Conservation (phyloP, 2,113 vertebrate genomes). For the Alligator sinensis region DNA sequence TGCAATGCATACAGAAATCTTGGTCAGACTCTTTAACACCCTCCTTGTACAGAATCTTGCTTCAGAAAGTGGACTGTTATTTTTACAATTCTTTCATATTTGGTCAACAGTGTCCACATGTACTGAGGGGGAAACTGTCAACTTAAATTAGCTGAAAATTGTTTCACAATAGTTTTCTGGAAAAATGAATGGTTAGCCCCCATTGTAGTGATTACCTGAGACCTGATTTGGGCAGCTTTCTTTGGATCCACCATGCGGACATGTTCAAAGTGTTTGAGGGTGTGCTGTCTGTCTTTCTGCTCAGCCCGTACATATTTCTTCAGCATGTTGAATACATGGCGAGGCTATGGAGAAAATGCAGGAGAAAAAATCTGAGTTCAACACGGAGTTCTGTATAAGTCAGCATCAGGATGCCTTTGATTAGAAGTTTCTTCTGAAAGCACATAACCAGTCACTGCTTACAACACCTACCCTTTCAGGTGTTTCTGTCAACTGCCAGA, state of each 20-base stretch:
- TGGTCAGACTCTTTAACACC: not conserved
- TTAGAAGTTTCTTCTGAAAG: not conserved
- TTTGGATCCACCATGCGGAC: slow-evolving; percentile 98
- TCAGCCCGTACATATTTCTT: slow-evolving; percentile 98
- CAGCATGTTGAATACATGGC: slow-evolving; percentile 95
- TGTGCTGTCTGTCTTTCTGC: slow-evolving; percentile 97
- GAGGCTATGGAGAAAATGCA: slow-evolving; percentile 81
- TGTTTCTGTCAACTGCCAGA: not conserved
- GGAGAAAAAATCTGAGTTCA: not conserved
- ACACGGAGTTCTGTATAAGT: not conserved
- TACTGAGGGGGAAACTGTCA: too few species aligned
- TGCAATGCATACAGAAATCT: not conserved
- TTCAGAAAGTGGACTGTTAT: not conserved
- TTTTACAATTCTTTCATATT: not conserved
- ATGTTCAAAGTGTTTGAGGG: slow-evolving; percentile 96
- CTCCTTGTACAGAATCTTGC: not conserved
- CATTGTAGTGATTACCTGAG: slow-evolving; percentile 84
- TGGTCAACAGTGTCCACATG: not conserved
- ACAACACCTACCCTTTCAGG: not conserved
- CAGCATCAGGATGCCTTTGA: not conserved
- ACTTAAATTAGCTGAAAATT: not conserved
- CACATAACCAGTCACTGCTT: not conserved
- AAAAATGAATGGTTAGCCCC: rapidly evolving
- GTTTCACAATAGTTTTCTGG: not conserved
- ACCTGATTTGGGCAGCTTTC: slow-evolving; percentile 97